Conservation (phyloP, 2,797 vertebrate species). For the Squalus acanthias region DNA sequence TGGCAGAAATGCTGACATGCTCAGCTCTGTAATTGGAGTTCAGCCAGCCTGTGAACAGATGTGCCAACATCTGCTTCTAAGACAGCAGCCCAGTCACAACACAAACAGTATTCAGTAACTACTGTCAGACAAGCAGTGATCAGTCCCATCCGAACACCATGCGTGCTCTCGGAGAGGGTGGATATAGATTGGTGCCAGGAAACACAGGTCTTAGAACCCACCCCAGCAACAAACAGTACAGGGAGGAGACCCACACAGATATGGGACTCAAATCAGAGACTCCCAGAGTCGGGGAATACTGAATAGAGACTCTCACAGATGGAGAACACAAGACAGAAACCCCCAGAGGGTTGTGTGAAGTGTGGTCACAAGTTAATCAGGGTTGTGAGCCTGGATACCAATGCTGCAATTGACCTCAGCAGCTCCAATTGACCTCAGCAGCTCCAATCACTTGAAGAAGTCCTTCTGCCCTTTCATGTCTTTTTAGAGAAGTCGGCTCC, state of each 20-base stretch:
- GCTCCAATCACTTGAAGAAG: neutral
- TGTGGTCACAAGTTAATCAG: neutral
- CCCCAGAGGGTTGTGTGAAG: neutral
- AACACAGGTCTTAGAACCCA: neutral
- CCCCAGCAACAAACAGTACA: neutral
- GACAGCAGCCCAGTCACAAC: neutral
- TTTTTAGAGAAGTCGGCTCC: neutral
- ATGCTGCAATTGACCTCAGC: neutral
- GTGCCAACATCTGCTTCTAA: neutral
- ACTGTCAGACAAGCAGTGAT: neutral
- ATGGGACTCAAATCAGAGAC: neutral
- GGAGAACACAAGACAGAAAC: neutral
- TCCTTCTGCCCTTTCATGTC: neutral
- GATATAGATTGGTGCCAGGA: neutral
- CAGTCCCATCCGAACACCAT: neutral
- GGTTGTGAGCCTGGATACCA: neutral
- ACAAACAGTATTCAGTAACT: neutral
- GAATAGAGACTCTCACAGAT: neutral
- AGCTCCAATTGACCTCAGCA: too few relatives aligned
- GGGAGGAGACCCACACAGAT: neutral
- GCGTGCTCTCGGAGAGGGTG: neutral
- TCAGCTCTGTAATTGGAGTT: neutral
- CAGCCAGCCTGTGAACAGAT: constrained; percentile 25
- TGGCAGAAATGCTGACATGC: neutral
- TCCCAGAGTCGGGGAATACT: neutral